Evolutionary conservation across 2,113 vertebrate genomes (phyloP).

Genomic region (Emydura subglobosa): DNA sequence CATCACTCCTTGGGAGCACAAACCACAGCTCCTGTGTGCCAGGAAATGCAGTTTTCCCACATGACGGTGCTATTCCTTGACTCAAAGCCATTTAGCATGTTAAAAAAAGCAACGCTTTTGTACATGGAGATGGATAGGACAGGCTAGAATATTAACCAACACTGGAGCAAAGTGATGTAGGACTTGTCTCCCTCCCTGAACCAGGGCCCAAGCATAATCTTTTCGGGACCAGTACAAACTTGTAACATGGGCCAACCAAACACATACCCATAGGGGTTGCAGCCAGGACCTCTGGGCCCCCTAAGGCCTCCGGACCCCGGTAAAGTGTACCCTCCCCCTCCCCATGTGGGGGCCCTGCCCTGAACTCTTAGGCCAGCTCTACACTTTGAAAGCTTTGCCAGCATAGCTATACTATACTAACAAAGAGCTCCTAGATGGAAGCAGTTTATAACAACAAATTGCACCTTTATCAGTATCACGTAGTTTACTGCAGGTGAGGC

Average conservation of each 20-base stretch:
- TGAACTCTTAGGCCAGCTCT: too few species aligned
- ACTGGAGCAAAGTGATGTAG: neutral
- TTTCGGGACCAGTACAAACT: too few species aligned
- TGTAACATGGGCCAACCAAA: too few species aligned
- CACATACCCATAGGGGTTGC: too few species aligned
- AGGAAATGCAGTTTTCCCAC: conserved; percentile 29
- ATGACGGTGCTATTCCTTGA: conserved; percentile 2
- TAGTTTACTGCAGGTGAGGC: neutral
- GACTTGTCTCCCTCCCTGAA: neutral
- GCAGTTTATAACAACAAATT: neutral
- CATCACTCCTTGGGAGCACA: conserved; percentile 11
- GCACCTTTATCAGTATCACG: neutral
- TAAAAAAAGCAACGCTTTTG: neutral
- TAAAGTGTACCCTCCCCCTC: too few species aligned
- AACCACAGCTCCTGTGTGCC: conserved; percentile 15
- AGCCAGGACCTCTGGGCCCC: too few species aligned
- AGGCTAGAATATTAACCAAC: neutral
- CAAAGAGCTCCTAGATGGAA: neutral
- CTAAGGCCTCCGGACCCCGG: too few species aligned
- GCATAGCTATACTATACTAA: neutral
- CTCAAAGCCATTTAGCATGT: neutral
- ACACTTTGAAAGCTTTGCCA: neutral
- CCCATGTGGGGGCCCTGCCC: too few species aligned
- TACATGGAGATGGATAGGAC: neutral
- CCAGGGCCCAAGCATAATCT: too few species aligned